Base-by-base conservation (phyloP, 1,140 invertebrate genomes). In the Magallana ariakensis region DNA sequence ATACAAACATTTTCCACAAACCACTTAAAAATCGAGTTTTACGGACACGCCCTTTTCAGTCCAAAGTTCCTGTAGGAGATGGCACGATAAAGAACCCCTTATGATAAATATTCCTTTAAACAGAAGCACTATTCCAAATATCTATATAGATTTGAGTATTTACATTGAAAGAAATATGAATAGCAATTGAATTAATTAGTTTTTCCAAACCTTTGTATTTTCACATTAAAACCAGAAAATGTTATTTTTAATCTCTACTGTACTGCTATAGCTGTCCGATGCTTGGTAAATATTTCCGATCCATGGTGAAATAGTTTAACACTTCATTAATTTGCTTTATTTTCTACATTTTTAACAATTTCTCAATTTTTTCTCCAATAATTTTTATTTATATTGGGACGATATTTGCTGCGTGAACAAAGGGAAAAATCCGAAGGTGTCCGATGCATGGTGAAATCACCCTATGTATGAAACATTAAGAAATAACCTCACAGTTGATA, bases 21-120 rank as follows among this genome's bases (percentile, higher is more conserved):
- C 57, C 57, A 3, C 57, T 58, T 58, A 58, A 58, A 58, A 58
- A 58, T 58, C 57, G 57, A 58, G 57, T 58, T 58, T 58, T 58
- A 58, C 57, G 57, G 57, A 58, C 57, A 58, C 57, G 1, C 57
- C 57, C 57, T 58, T 58, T 58, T 58, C 16, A 58, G 57, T 58
- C 57, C 57, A 58, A 58, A 33, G 33, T 33, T 33, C 33, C 33
- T 33, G 33, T 33, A 33, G 33, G 33, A 33, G 33, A 1, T 33
- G 57, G 57, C 57, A 58, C 57, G 57, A 58, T 58, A 58, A 58
- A 58, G 57, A 58, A 58, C 57, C 57, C 57, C 16, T 58, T 58
- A 58, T 58, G 57, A 58, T 58, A 58, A 58, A 58, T 58, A 58
- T 58, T 58, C 57, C 57, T 58, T 58, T 58, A 58, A 58, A 58